phyloP scores from a whole-genome alignment of 2,797 vertebrate genomes.

The Sebastes kiyomatsui region DNA sequence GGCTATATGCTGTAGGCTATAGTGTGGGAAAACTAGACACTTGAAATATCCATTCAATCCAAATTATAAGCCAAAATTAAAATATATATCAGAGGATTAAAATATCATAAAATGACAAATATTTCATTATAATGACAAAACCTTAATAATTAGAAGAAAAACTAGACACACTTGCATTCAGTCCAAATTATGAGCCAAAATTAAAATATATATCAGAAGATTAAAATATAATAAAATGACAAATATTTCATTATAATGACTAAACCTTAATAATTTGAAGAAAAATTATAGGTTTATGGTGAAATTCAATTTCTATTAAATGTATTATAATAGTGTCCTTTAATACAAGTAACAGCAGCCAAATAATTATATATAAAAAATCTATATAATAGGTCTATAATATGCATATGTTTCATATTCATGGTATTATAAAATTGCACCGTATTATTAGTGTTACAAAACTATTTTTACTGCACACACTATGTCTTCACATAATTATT shows the following conservation, averaged over 20 bases:
- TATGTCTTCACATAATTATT: neutral
- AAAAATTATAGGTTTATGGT: neutral
- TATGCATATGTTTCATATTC: neutral
- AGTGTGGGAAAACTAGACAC: neutral
- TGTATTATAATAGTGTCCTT: neutral
- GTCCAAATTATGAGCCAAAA: neutral
- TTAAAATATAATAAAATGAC: fast-evolving
- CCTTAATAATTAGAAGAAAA: neutral
- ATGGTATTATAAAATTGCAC: neutral
- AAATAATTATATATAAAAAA: neutral
- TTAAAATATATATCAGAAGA: neutral
- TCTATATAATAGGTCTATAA: neutral
- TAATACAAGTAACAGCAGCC: neutral
- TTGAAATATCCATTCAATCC: neutral
- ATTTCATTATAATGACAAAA: neutral
- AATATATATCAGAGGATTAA: neutral
- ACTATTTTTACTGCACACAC: neutral
- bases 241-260: neutral
- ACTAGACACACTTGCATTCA: neutral
- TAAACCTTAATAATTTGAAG: neutral
- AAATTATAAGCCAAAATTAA: neutral
- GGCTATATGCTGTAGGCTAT: too few species aligned
- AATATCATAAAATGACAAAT: neutral
- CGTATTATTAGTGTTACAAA: neutral
- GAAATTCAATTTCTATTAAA: neutral